Evolutionary conservation across 1,140 invertebrate species (phyloP), one percentile per base, ranked within the genome.

Genomic region (Pseudoatta argentina): DNA sequence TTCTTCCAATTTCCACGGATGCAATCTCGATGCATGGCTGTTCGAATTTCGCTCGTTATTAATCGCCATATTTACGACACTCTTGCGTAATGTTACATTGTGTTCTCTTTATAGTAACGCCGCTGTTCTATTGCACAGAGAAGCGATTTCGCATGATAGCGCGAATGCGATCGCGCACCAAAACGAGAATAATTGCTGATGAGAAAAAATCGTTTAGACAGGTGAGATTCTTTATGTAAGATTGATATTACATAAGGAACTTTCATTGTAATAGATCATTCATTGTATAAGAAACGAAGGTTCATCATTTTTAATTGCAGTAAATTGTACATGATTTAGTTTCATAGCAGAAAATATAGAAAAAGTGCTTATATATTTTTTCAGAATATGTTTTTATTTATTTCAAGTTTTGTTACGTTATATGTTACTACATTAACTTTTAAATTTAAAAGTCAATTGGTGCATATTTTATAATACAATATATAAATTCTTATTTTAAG

Each of bases 171-270:
- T 71, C 78, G 34, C 66, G 78, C 16, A 44, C 66, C 78, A 59
- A 79, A 16, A 81, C 63, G 57, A 30, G 57, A 83, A 82, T 72
- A 72, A 63, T 24, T 12, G 55, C n/a, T 44, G 30, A 83, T 61
- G 55, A n/a, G 30, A 83, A 61, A 73, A 83, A 73, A 83, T 61
- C 79, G 27, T 83, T 83, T 83, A 63, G 39, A n/a, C 24, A 44
- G 24, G 67, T 30, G 39, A 61, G 53, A 61, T 3, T 48, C n/a
- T 18, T 75, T 75, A 63, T 10, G 39, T 83, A 73, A 73, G 34
- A 27, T 16, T 18, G n/a, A 48, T 30, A 48, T 83, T 75, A 24
- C 39, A 30, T 34, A 63, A 83, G 21, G 24, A 63, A 61, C 57
- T 75, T 83, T 75, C 55, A 30, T 83, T 51, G 7, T 48, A 73